Percentiles rank a stretch among this genome's conserved stretches.
Conservation (phyloP, 2,113 vertebrate genomes). For the Cebus imitator region DNA sequence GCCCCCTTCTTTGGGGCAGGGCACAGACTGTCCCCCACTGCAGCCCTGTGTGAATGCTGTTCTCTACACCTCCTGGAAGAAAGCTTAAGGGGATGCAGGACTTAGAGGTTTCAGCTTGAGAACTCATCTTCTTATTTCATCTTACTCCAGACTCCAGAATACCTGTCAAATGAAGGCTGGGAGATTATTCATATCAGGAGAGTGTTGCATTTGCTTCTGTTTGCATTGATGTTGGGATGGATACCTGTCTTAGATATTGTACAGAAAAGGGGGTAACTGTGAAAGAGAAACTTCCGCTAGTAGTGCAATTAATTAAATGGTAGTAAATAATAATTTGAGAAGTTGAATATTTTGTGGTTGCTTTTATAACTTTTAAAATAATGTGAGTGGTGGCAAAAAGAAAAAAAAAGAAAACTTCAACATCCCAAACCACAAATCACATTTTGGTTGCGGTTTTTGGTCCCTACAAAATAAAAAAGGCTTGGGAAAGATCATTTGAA, state of each 20-base stretch:
- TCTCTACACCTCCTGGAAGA: background rate
- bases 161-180: background rate
- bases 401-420: background rate
- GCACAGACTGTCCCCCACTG: background rate
- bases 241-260: background rate
- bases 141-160: background rate
- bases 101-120: background rate
- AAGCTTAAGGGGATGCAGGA: background rate
- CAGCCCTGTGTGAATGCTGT: fast-evolving
- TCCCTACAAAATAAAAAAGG: slow-evolving; percentile 43
- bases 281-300: background rate
- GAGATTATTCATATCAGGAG: background rate
- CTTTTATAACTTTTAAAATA: slow-evolving; percentile 58
- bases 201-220: background rate
- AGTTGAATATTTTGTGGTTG: slow-evolving; percentile 40
- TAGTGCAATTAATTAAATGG: background rate
- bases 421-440: slow-evolving; percentile 25
- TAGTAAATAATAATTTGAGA: slow-evolving; percentile 53
- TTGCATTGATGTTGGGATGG: background rate
- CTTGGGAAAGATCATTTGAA: slow-evolving; percentile 15
- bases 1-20: fast-evolving
- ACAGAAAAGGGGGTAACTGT: background rate
- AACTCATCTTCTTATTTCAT: background rate
- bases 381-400: slow-evolving; percentile 10
- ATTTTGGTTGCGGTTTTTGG: slow-evolving; percentile 38